Percentiles rank a stretch among this genome's conserved stretches.
Conservation (phyloP, 2,797 vertebrate genomes). For the Melanotaenia boesemani region DNA sequence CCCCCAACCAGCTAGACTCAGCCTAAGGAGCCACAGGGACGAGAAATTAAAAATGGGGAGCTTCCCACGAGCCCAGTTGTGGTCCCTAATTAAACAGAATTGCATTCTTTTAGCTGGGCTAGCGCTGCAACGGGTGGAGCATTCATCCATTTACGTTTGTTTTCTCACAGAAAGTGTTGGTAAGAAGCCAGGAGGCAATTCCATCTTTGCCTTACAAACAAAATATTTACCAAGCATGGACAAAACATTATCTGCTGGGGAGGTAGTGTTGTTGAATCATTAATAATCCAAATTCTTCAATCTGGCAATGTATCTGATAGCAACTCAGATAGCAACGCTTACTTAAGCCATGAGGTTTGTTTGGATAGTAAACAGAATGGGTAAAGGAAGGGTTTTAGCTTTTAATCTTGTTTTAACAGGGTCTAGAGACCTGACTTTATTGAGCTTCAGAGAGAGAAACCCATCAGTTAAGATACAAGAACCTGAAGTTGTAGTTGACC, state of each 20-base stretch:
- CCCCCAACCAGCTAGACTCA: slow-evolving; percentile 80
- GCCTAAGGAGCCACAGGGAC: slow-evolving; percentile 61
- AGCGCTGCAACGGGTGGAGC: slow-evolving; percentile 29
- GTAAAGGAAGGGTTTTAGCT: slow-evolving; percentile 28
- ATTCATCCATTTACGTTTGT: slow-evolving; percentile 46
- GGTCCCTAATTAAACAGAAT: slow-evolving; percentile 87
- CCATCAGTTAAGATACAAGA: slow-evolving; percentile 47
- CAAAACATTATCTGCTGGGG: slow-evolving; percentile 55
- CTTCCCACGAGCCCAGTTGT: slow-evolving; percentile 72
- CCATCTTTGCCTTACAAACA: slow-evolving; percentile 65
- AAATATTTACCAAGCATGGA: slow-evolving; percentile 83
- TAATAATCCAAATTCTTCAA: slow-evolving; percentile 65
- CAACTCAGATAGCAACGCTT: slow-evolving; percentile 31
- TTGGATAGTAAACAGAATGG: slow-evolving; percentile 67
- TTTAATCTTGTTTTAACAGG: slow-evolving; percentile 66
- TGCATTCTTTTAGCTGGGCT: slow-evolving; percentile 83
- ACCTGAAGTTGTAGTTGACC: slow-evolving; percentile 17
- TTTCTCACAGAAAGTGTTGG: slow-evolving; percentile 76
- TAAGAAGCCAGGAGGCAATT: slow-evolving; percentile 34
- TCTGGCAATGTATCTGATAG: slow-evolving; percentile 49
- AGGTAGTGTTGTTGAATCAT: slow-evolving; percentile 66
- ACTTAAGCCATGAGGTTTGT: slow-evolving; percentile 61
- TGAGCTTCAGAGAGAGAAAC: slow-evolving; percentile 55
- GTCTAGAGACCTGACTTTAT: slow-evolving; percentile 44
- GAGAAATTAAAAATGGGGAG: slow-evolving; percentile 80